A percentile compares a stretch with the other conserved stretches of the same genome.
These are phyloP conservation scores for Junco hyemalis DNA, from an alignment of 2,113 vertebrate genomes.

Conservation along the genomic window DNA sequence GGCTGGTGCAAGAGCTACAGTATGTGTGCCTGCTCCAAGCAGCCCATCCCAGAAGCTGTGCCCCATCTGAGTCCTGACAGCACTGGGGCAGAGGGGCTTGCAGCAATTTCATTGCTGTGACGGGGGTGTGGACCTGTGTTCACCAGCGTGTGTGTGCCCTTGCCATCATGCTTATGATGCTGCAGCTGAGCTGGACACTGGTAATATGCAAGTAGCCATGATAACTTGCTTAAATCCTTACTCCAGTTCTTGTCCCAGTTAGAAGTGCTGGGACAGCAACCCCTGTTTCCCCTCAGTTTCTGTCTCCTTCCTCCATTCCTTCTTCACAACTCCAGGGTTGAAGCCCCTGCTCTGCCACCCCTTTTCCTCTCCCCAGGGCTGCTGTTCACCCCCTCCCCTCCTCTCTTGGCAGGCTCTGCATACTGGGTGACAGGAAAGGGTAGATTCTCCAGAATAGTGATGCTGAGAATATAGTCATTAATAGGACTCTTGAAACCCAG, in stretches of 20 bases:
- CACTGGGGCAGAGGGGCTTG: neutral
- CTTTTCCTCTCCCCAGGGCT: constrained; percentile 55
- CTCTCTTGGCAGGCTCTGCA: constrained; percentile 4
- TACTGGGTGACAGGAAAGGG: constrained; percentile 77
- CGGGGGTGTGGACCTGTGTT: neutral
- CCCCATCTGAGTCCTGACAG: rapidly evolving
- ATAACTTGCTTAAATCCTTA: neutral
- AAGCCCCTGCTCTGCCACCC: neutral
- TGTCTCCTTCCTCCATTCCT: neutral
- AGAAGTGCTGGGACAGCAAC: constrained; percentile 54
- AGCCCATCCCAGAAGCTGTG: neutral
- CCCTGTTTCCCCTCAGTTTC: constrained; percentile 48
- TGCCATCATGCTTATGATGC: neutral
- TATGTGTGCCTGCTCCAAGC: neutral
- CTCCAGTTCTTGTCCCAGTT: neutral
- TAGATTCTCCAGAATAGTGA: constrained; percentile 72
- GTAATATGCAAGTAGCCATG: neutral
- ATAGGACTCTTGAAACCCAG: constrained; percentile 92
- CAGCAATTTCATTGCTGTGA: neutral
- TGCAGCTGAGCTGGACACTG: neutral
- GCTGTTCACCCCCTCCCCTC: constrained; percentile 67
- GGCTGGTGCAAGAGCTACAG: rapidly evolving
- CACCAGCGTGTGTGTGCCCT: neutral
- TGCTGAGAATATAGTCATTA: constrained; percentile 90
- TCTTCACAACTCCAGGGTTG: constrained; percentile 7